These are phyloP conservation scores for Cataglyphis rosenhaueri DNA, from an alignment of 2,888 invertebrate genomes.

Conservation along the genomic window DNA sequence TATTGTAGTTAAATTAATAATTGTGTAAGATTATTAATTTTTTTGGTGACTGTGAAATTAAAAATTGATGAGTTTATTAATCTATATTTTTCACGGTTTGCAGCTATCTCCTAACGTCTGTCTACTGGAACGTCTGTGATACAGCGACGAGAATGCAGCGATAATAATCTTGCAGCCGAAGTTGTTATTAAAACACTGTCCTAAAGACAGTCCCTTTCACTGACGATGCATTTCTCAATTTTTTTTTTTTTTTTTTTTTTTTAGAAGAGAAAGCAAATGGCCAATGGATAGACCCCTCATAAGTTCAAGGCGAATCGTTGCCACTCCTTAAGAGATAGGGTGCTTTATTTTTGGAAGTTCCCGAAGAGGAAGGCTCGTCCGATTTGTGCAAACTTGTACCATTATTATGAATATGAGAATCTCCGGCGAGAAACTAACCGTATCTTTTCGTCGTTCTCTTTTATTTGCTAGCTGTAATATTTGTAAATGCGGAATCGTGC, in stretches of 20 bases:
- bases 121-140: not conserved
- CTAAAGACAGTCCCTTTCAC: slow-evolving; percentile 9
- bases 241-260: not conserved
- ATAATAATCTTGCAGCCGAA: not conserved
- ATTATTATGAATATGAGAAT: slow-evolving; percentile 49
- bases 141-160: not conserved
- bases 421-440: slow-evolving; percentile 49
- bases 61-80: not conserved
- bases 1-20: not conserved
- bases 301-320: slow-evolving; percentile 84
- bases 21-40: not conserved
- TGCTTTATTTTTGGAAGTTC: slow-evolving; percentile 69
- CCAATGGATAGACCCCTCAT: slow-evolving; percentile 58
- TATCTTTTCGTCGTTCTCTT: not conserved
- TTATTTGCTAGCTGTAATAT: not conserved
- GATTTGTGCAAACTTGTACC: not conserved
- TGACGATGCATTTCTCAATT: not conserved
- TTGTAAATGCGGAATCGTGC: not conserved
- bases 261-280: slow-evolving; percentile 37
- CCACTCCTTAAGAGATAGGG: slow-evolving; percentile 72
- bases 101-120: not conserved
- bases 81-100: not conserved
- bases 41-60: not conserved
- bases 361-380: not conserved
- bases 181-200: not conserved